These are phyloP conservation scores for Drosophila mimica DNA, from an alignment of 2,888 invertebrate species.

Conservation along the genomic window DNA sequence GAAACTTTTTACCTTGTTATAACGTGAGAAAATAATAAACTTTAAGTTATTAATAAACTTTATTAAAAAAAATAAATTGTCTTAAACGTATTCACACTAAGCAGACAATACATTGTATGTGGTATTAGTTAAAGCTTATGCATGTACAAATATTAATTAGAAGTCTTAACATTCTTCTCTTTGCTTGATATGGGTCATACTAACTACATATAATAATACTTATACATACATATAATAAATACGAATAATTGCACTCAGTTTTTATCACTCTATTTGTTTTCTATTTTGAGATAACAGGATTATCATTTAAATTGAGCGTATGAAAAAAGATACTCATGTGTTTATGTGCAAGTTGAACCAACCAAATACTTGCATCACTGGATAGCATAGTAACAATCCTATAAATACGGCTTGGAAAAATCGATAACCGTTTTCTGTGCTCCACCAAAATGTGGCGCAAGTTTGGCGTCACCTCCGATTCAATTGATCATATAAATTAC, in stretches of 20 bases:
- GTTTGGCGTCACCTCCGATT: conserved; percentile 53
- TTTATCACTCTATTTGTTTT: neutral
- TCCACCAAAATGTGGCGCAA: conserved; percentile 33
- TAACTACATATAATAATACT: neutral
- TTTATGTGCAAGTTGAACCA: conserved; percentile 9
- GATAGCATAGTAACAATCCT: conserved; percentile 48
- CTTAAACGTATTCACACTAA: neutral
- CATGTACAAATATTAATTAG: neutral
- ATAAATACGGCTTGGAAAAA: conserved; percentile 39
- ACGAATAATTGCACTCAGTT: neutral
- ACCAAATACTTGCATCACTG: conserved; percentile 35
- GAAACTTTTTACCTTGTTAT: neutral
- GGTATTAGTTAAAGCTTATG: neutral
- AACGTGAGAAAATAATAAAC: neutral
- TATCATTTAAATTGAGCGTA: neutral
- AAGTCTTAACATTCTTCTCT: neutral
- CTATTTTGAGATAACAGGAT: neutral
- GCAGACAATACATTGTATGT: too few relatives aligned
- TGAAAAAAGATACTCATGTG: neutral
- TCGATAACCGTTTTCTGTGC: conserved; percentile 19
- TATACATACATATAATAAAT: neutral
- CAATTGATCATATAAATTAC: neutral
- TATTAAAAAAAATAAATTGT: neutral
- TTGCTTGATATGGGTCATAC: neutral
- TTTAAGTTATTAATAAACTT: neutral